A percentile compares a stretch with the other conserved stretches of the same genome.
Evolutionary conservation across 2,797 vertebrate genomes (phyloP).

Genomic region (Atherinosoma microstoma): DNA sequence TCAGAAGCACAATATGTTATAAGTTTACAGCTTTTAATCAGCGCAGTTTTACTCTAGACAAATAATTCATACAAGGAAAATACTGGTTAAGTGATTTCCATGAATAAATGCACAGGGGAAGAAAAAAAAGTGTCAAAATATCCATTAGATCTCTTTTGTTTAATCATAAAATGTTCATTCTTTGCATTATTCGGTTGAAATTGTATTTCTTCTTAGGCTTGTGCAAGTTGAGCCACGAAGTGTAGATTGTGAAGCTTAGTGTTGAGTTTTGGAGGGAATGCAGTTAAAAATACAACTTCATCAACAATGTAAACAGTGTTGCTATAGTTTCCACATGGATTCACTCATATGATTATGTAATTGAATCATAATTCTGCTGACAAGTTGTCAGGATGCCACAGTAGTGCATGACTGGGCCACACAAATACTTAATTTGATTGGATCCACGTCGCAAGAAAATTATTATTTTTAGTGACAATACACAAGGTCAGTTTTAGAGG

Average conservation of each 20-base stretch:
- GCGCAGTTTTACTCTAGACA: background rate
- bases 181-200: background rate
- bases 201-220: background rate
- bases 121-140: background rate
- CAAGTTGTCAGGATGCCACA: conserved; percentile 40
- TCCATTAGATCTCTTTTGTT: no score
- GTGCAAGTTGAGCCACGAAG: background rate
- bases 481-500: background rate
- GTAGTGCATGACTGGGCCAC: conserved; percentile 5
- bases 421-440: background rate
- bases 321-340: conserved; percentile 30
- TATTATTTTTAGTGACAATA: background rate
- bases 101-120: background rate
- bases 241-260: conserved; percentile 5
- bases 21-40: background rate
- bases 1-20: background rate
- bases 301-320: conserved; percentile 27
- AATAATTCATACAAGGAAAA: background rate
- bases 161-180: background rate
- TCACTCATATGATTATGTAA: conserved; percentile 61
- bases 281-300: background rate
- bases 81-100: background rate
- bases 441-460: background rate
- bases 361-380: conserved; percentile 73
- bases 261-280: conserved; percentile 9